These are phyloP conservation scores for Conistra vaccinii DNA, from an alignment of 2,888 invertebrate species.

Conservation along the genomic window DNA sequence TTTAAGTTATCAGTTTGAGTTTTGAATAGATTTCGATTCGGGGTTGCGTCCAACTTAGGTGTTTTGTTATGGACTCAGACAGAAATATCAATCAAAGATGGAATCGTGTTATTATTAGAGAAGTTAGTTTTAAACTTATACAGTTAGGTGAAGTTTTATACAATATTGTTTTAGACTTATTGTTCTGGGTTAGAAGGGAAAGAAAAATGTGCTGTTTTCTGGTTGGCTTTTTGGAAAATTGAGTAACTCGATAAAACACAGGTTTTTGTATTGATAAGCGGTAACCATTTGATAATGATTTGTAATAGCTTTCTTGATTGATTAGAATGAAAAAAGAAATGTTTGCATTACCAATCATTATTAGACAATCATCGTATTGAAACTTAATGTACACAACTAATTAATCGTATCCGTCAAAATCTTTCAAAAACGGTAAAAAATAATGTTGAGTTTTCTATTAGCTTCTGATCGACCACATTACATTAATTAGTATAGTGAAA, in stretches of 20 bases:
- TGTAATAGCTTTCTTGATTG: background rate
- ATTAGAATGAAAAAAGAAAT: background rate
- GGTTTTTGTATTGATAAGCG: too few relatives aligned
- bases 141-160: conserved; percentile 42
- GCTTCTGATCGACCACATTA: background rate
- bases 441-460: background rate
- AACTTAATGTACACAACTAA: background rate
- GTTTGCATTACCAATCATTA: background rate
- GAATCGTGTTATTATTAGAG: conserved; percentile 60
- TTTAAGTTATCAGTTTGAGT: conserved; percentile 66
- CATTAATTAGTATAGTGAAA: background rate
- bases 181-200: conserved; percentile 22
- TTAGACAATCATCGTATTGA: background rate
- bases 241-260: background rate
- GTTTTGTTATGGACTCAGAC: conserved; percentile 64
- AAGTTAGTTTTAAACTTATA: conserved; percentile 43
- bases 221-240: background rate
- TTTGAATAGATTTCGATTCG: conserved; percentile 65
- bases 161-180: conserved; percentile 41
- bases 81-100: conserved; percentile 68
- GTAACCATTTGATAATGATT: background rate
- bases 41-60: conserved; percentile 64
- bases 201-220: conserved; percentile 7
- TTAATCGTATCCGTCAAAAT: background rate
- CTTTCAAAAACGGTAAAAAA: background rate